Percentiles rank a stretch among this genome's conserved stretches.
Evolutionary conservation across 2,113 vertebrate species (phyloP).

Genomic region (Corapipo altera): DNA sequence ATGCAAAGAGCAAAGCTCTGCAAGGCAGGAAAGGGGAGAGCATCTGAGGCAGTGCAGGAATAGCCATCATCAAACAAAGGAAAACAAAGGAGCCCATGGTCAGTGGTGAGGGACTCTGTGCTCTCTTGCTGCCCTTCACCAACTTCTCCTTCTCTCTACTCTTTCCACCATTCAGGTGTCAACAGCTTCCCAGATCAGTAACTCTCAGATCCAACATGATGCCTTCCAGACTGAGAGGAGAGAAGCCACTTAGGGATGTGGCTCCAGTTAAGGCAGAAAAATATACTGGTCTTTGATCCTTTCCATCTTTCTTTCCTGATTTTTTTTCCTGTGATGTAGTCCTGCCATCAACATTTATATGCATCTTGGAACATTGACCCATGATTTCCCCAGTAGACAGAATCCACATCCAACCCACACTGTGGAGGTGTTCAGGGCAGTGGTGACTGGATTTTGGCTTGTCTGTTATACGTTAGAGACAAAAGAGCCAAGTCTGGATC

Average conservation of each 20-base stretch:
- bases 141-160: not conserved
- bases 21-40: not conserved
- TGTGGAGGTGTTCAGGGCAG: not conserved
- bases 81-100: not conserved
- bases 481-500: not conserved
- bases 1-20: not conserved
- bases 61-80: not conserved
- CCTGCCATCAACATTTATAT: not conserved
- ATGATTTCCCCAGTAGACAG: not conserved
- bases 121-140: not conserved
- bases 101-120: not conserved
- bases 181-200: not conserved
- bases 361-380: not conserved
- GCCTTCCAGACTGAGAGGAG: not conserved
- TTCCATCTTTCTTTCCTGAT: not conserved
- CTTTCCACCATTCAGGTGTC: not conserved
- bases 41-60: not conserved
- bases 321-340: not conserved
- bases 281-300: not conserved
- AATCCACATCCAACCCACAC: not conserved
- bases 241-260: not conserved
- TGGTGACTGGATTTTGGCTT: not conserved
- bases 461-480: not conserved
- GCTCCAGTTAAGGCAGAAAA: not conserved
- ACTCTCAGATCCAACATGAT: not conserved